Base-by-base conservation (phyloP, 2,888 invertebrate species). In the Pogonocherus hispidulus region DNA sequence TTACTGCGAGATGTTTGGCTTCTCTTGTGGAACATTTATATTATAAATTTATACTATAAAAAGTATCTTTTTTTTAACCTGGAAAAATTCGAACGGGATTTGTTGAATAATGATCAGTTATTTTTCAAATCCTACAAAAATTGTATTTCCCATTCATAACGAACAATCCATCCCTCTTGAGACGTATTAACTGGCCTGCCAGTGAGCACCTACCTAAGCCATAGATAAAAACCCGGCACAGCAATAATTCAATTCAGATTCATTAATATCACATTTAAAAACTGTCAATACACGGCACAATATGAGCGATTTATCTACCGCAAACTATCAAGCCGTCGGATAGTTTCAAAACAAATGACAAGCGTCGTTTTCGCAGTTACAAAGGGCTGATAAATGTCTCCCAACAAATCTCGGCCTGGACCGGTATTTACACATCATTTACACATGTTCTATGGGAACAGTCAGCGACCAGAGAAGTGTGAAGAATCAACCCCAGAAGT, bases 401-500 rank as follows among this genome's bases (percentile, higher is more conserved):
- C 72, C 69, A 76, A 78, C 77, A 78, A 79, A 79, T 78, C 76
- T 75, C 70, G 73, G 72, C 72, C 66, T 75, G 70, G 73, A 71
- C 72, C 66, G 72, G 70, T 75, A 77, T 78, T 79, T 79, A 79
- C 77, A 78, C 79, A 74, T 79, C 78, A 76, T 77, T 78, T 78
- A 78, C 77, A 78, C 77, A 75, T 77, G 75, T 76, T 74, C 73
- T 74, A 56, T 65, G 72, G 70, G 63, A 72, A 71, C 67, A 57
- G 67, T 60, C 66, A 69, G 23, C 63, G 55, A 37, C 52, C 32
- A 44, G 75, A 75, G 73, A 80, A 79, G 81, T 80, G 80, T 79
- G 79, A 81, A 80, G 77, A 80, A 80, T 79, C 80, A 80, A 80
- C 81, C 80, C 78, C 72, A 73, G 66, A 74, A 76, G 70, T 74